Conservation (phyloP, 2,113 vertebrate species). For the Turnix velox region DNA sequence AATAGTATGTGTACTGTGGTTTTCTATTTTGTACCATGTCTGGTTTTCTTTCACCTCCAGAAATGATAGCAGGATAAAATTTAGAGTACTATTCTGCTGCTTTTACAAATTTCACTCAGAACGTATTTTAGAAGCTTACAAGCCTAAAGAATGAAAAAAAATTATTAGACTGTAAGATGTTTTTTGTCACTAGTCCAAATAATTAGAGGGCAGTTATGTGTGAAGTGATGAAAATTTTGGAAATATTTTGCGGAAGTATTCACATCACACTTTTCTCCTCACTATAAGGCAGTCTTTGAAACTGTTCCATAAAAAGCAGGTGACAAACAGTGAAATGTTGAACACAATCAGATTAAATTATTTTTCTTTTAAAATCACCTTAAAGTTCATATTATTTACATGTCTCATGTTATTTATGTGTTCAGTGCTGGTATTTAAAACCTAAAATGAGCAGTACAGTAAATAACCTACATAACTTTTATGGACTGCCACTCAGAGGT, state of each 20-base stretch:
- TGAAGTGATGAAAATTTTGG: background rate
- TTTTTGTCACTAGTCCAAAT: background rate
- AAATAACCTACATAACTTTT: background rate
- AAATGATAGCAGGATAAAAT: background rate
- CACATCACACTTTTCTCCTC: background rate
- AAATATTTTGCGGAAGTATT: background rate
- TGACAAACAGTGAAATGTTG: background rate
- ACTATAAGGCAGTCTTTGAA: background rate
- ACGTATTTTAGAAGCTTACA: background rate
- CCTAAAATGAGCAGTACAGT: background rate
- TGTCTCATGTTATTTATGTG: background rate
- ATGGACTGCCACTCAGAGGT: background rate
- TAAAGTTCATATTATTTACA: background rate
- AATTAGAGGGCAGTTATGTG: background rate
- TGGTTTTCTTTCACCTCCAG: background rate
- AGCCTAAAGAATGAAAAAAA: background rate
- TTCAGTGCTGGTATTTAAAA: background rate
- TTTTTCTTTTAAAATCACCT: background rate
- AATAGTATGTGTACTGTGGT: rapidly evolving
- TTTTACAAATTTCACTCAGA: background rate
- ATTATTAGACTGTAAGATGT: background rate
- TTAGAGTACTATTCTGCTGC: background rate
- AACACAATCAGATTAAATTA: background rate
- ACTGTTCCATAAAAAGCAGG: background rate
- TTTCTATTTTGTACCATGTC: background rate